Percentiles rank a stretch among this genome's conserved stretches.
Conservation (phyloP, 2,797 vertebrate species). For the Rhyacichthys aspro region DNA sequence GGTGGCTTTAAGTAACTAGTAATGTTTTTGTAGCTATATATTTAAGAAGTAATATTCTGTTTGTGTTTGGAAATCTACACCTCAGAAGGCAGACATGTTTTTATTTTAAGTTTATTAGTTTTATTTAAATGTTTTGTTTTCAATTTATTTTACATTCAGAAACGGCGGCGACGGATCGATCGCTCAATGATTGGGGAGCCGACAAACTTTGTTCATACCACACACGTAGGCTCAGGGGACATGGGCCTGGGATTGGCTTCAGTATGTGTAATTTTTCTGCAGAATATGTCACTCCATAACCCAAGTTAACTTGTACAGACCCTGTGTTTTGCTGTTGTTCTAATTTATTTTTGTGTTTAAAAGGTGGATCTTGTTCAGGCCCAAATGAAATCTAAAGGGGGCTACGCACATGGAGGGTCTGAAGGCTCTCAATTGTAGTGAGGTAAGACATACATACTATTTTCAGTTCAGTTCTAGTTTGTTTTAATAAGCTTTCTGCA, state of each 20-base stretch:
- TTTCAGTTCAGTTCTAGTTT: background rate
- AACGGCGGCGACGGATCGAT: conserved; percentile 84
- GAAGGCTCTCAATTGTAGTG: conserved; percentile 78
- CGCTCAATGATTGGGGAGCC: conserved; percentile 89
- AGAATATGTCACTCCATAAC: background rate
- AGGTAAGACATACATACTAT: conserved; percentile 51
- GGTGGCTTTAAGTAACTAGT: too few species aligned
- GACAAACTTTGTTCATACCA: conserved; percentile 89
- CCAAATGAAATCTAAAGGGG: conserved; percentile 92
- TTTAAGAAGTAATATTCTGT: too few species aligned
- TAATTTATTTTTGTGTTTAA: conserved; percentile 29
- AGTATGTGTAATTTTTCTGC: conserved; percentile 38
- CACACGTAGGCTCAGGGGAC: conserved; percentile 85
- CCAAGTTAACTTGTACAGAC: background rate
- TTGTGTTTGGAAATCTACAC: too few species aligned
- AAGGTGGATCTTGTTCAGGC: conserved; percentile 86
- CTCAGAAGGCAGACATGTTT: too few species aligned
- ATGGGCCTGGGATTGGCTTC: conserved; percentile 79
- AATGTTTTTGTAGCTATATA: too few species aligned
- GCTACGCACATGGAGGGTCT: conserved; percentile 73
- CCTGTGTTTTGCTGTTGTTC: background rate
- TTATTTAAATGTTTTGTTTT: background rate
- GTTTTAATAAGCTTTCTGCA: background rate
- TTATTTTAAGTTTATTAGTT: too few species aligned
- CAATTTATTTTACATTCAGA: conserved; percentile 66